These are phyloP conservation scores for Drosophila bifasciata DNA, from an alignment of 1,140 invertebrate species.

Conservation along the genomic window DNA sequence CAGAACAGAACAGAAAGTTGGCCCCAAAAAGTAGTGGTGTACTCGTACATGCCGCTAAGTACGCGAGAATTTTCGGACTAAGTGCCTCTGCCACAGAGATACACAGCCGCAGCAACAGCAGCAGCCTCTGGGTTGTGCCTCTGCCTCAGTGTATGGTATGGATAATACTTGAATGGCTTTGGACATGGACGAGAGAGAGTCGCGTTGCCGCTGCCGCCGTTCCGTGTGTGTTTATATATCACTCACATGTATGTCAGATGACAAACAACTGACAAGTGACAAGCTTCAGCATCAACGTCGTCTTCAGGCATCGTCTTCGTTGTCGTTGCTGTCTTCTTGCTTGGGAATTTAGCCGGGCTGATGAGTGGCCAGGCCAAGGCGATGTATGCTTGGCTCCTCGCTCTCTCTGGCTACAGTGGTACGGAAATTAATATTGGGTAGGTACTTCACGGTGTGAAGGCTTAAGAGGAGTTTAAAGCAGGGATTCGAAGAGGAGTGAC, in stretches of 20 bases:
- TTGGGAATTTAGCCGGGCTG: slow-evolving; percentile 44
- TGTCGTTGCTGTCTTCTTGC: slow-evolving; percentile 30
- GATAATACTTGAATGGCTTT: slow-evolving; percentile 44
- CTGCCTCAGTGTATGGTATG: slow-evolving; percentile 33
- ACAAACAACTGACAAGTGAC: slow-evolving; percentile 83
- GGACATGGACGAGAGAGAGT: slow-evolving; percentile 15
- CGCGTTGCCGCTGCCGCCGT: slow-evolving; percentile 48
- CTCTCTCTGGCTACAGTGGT: slow-evolving; percentile 29
- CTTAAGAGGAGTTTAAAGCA: neutral
- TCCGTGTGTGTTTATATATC: slow-evolving; percentile 79
- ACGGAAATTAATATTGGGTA: slow-evolving; percentile 11
- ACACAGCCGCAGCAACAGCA: no score
- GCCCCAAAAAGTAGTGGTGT: slow-evolving; percentile 42
- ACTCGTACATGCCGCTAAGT: slow-evolving; percentile 67
- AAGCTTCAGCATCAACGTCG: slow-evolving; percentile 67
- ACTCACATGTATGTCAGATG: slow-evolving; percentile 81
- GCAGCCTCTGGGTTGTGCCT: no score
- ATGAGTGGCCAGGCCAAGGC: slow-evolving; percentile 41
- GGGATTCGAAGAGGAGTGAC: no score
- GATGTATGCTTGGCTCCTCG: slow-evolving; percentile 1
- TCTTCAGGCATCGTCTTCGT: slow-evolving; percentile 14
- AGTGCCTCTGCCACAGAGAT: slow-evolving; percentile 54
- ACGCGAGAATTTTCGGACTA: slow-evolving; percentile 73
- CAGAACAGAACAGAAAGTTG: slow-evolving; percentile 42
- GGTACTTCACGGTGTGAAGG: neutral